phyloP scores from a whole-genome alignment of 2,888 invertebrate species.

The Zaprionus bogoriensis region DNA sequence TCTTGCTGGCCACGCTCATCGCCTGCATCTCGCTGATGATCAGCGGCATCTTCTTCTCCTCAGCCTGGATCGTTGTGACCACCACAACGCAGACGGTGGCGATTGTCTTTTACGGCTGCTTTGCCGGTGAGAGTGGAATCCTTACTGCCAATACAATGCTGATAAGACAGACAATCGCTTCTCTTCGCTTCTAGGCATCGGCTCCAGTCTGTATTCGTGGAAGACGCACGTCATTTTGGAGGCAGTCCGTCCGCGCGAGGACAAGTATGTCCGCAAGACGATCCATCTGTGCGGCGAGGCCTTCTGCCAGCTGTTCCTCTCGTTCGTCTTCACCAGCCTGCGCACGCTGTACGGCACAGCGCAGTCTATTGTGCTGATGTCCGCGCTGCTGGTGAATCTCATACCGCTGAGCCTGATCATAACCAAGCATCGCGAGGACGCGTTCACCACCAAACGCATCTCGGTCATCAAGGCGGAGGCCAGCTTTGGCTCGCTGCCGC shows the following conservation, averaged over 20 bases:
- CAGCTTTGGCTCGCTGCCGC: constrained; percentile 72
- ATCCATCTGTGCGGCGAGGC: constrained; percentile 82
- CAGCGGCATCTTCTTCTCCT: constrained; percentile 81
- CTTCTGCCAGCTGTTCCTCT: constrained; percentile 82
- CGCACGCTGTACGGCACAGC: constrained; percentile 82
- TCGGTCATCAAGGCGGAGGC: constrained; percentile 80
- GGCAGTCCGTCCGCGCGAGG: constrained; percentile 82
- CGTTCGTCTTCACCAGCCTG: constrained; percentile 82
- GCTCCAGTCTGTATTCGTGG: constrained; percentile 80
- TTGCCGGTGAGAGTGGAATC: constrained; percentile 73
- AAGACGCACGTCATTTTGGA: constrained; percentile 81
- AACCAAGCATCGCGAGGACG: constrained; percentile 80
- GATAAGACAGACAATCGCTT: too few species aligned
- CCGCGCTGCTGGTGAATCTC: constrained; percentile 80
- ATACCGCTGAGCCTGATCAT: constrained; percentile 81
- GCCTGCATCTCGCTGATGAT: constrained; percentile 80
- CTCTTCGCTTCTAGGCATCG: constrained; percentile 71
- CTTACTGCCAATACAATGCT: too few species aligned
- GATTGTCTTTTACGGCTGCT: constrained; percentile 81
- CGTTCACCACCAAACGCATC: constrained; percentile 79
- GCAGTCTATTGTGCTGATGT: constrained; percentile 81
- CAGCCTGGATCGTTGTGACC: constrained; percentile 81
- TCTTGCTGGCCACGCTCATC: constrained; percentile 79
- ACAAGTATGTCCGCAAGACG: constrained; percentile 82
- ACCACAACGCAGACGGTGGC: constrained; percentile 81